Evolutionary conservation across 1,140 invertebrate species (phyloP), one percentile per base, ranked within the genome.

Genomic region (Zophobas atratus): DNA sequence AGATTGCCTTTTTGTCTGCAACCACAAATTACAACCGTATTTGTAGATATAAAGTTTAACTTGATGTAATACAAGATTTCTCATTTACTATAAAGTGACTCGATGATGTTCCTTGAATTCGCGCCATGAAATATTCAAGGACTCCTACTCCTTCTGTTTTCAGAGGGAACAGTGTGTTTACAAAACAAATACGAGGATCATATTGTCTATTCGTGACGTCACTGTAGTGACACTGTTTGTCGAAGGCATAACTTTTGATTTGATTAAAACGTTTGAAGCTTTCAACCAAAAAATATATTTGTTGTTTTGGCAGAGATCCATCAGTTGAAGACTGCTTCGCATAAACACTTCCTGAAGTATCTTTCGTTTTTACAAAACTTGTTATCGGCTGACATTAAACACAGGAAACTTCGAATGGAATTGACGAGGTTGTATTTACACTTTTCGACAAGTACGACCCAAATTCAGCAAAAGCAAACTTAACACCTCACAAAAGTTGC

Each of bases 1-100:
- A 73, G 71, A 73, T 56, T 73, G 71, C 71, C 71, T 73, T 73
- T 73, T 73, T 73, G 71, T 73, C 48, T 73, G 51, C 35, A 55
- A 39, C 71, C 49, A 73, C 71, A 73, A 73, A 73, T 73, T 55
- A 73, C 71, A 73, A 35, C 71, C 49, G 71, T 73, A 73, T 73
- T 73, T 73, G 71, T 73, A 73, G 71, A 73, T 73, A 73, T 53
- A 56, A 73, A 53, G 8, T 73, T 73, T 73, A 20, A 73, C 71
- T 73, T 56, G 71, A 73, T 73, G 71, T 73, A 73, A 73, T 73
- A 73, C 71, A 73, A 73, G 51, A 73, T 73, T 55, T 72, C 70
- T 72, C 71, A 56, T 73, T 73, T 56, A 56, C 71, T 73, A 56
- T 56, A 73, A 73, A 73, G 71, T 56, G 49, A 73, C 70, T 73